Conservation (phyloP, 2,888 invertebrate genomes). For the Drosophila mayaguana region DNA sequence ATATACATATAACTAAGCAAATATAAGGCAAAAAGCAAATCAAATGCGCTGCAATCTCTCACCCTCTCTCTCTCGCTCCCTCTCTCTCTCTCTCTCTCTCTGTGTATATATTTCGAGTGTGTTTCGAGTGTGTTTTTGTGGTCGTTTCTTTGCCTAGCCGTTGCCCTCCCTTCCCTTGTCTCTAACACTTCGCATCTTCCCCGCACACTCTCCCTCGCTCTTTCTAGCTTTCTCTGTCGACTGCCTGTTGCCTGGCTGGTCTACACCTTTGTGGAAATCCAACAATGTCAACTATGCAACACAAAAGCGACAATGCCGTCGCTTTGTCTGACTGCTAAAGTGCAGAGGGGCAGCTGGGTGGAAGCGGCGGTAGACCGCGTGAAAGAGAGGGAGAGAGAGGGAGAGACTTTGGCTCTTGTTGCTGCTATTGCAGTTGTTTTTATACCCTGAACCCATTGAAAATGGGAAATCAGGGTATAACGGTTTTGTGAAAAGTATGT, state of each 20-base stretch:
- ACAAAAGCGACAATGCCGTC: constrained; percentile 77
- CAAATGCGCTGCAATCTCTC: constrained; percentile 63
- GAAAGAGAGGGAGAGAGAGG: neutral
- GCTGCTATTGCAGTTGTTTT: constrained; percentile 15
- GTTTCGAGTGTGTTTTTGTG: constrained; percentile 50
- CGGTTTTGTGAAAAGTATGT: too few species aligned
- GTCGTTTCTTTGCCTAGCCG: constrained; percentile 29
- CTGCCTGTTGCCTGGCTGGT: constrained; percentile 55
- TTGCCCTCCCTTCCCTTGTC: neutral
- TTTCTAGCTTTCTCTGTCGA: neutral
- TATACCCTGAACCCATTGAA: too few species aligned
- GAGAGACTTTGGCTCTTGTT: constrained; percentile 5
- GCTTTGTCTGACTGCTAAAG: constrained; percentile 72
- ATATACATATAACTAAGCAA: constrained; percentile 47
- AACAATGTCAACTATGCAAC: constrained; percentile 79
- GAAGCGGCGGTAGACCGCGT: neutral
- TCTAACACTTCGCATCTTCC: neutral
- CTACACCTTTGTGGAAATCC: constrained; percentile 76
- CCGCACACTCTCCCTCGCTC: neutral
- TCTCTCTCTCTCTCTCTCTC: too few species aligned
- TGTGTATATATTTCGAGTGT: constrained; percentile 21
- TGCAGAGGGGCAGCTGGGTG: constrained; percentile 19
- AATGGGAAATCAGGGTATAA: too few species aligned
- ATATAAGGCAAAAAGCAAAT: constrained; percentile 73
- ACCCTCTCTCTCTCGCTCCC: neutral